These are phyloP conservation scores for Eupithecia pulchellata DNA, from an alignment of 2,888 invertebrate genomes.

Conservation along the genomic window DNA sequence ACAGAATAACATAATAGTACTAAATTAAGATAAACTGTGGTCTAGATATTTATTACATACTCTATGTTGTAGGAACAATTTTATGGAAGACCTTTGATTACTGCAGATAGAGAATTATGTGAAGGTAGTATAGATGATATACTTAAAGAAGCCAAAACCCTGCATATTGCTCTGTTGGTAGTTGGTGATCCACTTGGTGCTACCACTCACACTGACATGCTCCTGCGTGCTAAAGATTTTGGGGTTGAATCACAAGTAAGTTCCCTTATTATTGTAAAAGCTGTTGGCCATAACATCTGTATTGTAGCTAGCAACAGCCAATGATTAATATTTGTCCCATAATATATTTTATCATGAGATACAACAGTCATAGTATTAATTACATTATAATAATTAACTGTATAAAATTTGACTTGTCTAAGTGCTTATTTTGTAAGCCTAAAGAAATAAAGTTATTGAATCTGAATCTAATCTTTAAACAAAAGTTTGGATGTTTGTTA, in stretches of 20 bases:
- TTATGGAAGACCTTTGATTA: conserved; percentile 92
- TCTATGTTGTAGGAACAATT: conserved; percentile 91
- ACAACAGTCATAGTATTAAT: neutral
- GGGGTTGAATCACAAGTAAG: conserved; percentile 88
- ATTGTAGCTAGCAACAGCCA: neutral
- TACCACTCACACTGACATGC: conserved; percentile 98
- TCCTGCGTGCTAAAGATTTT: conserved; percentile 93
- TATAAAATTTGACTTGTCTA: no score
- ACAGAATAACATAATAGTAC: no score
- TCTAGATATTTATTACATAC: neutral
- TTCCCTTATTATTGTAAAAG: neutral
- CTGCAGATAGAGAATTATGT: conserved; percentile 97
- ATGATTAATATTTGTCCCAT: neutral
- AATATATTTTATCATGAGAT: neutral
- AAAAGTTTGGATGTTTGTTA: neutral
- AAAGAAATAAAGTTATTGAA: no score
- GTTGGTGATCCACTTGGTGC: conserved; percentile 99
- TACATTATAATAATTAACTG: no score
- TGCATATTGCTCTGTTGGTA: conserved; percentile 95
- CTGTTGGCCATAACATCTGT: neutral
- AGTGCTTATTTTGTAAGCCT: no score
- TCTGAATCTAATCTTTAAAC: no score
- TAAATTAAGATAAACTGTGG: no score
- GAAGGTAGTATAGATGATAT: conserved; percentile 95
- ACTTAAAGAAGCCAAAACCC: conserved; percentile 88